A percentile compares a stretch with the other conserved stretches of the same genome.
Conservation (phyloP, 2,797 vertebrate species). For the Petrocephalus sullivani region DNA sequence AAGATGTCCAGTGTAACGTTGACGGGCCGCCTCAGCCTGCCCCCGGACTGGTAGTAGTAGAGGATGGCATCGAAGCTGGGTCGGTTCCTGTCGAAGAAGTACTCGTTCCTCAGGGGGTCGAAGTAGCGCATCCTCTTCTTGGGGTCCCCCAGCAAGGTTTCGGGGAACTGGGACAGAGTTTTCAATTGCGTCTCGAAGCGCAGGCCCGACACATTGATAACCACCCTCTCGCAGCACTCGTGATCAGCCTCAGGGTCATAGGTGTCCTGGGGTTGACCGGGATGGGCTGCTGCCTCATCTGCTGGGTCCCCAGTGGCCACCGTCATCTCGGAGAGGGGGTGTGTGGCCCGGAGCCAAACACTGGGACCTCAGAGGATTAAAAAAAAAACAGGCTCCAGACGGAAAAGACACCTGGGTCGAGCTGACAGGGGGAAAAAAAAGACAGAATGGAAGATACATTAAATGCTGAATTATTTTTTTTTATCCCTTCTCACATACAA, state of each 20-base stretch:
- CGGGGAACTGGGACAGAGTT: slow-evolving; percentile 77
- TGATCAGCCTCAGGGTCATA: slow-evolving; percentile 78
- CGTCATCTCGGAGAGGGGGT: slow-evolving; percentile 74
- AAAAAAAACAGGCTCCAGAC: slow-evolving; percentile 23
- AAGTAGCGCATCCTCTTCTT: slow-evolving; percentile 85
- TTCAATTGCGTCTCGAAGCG: slow-evolving; percentile 81
- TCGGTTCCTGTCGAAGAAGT: slow-evolving; percentile 82
- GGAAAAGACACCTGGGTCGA: slow-evolving; percentile 10
- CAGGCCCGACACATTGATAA: slow-evolving; percentile 79
- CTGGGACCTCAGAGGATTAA: slow-evolving; percentile 26
- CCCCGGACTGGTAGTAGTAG: slow-evolving; percentile 82
- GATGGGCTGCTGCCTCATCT: slow-evolving; percentile 78
- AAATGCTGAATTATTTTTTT: background rate
- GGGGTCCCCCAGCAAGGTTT: slow-evolving; percentile 77
- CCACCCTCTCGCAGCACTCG: slow-evolving; percentile 80
- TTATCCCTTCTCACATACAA: background rate
- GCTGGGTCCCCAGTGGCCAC: slow-evolving; percentile 87
- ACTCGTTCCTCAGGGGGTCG: slow-evolving; percentile 79
- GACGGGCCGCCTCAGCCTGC: slow-evolving; percentile 71
- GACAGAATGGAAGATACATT: slow-evolving; percentile 3
- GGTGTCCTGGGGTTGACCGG: slow-evolving; percentile 74
- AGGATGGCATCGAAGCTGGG: slow-evolving; percentile 82
- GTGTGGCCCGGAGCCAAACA: slow-evolving; percentile 46
- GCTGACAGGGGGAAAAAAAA: background rate
- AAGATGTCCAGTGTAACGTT: slow-evolving; percentile 83